Evolutionary conservation across 2,888 invertebrate species (phyloP), one percentile per base, ranked within the genome.

Genomic region (Brachynemurus nebulosus): DNA sequence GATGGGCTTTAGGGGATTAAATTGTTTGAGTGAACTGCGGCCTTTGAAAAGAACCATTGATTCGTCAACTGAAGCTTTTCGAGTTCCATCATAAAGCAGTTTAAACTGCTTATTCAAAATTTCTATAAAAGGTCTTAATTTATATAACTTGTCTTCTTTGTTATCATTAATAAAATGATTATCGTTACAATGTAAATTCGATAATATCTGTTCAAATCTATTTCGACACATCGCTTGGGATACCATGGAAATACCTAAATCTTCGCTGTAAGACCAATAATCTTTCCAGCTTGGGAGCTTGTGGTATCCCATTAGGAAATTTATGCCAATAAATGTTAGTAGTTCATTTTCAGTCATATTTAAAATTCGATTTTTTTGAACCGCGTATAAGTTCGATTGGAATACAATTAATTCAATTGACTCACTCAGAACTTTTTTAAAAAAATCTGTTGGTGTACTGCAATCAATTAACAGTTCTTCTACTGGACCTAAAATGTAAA

Each of bases 261-360:
- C 48, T 18, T 40, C 33, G 25, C 38, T 35, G 4, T 19, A 33
- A 14, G 21, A 35, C 34, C 43, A 47, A 35, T 45, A 42, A 36
- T 36, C 23, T 40, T 19, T 48, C 30, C 40, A 45, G 9, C 19
- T 35, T 2, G 45, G 45, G 19, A 43, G 16, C 19, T 42, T 33
- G 34, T 48, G 40, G 18, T 48, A 48, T 0, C 46, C 40, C 48
- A 48, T 44, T 12, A 48, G 35, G n/a, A 48, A 46, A 43, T 44
- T 35, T 12, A 44, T 45, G 12, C 37, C 44, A 21, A 48, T 34
- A 44, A 46, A 45, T 9, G 35, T 19, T n/a, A 35, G 33, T 6
- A 41, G 36, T 12, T 45, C 27, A 16, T 45, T 14, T 34, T 16
- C 21, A 11, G 17, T 44, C 9, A 44, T 14, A 25, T 17, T 44